Conservation (phyloP, 64 coral and sea anemone species). For the Montipora capricornis region DNA sequence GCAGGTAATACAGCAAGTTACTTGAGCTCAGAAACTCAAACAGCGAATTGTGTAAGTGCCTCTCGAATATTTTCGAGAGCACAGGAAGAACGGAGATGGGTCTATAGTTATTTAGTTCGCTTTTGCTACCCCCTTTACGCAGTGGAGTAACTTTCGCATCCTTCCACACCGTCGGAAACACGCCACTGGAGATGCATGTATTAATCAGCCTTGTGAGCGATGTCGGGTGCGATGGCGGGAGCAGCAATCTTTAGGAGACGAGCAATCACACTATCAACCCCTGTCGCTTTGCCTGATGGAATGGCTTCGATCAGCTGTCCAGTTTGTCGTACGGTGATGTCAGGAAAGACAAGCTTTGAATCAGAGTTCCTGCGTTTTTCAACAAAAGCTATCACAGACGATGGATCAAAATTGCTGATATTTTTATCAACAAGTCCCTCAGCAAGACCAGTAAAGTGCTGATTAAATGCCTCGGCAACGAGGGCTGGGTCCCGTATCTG, state of each 20-base stretch:
- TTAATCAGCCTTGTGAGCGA: conserved; percentile 1
- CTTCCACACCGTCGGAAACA: background rate
- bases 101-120: background rate
- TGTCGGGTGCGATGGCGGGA: background rate
- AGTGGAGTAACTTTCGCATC: background rate
- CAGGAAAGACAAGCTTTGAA: background rate
- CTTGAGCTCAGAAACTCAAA: background rate
- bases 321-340: background rate
- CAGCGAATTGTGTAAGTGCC: background rate
- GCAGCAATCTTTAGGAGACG: conserved; percentile 48
- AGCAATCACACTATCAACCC: conserved; percentile 38
- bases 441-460: conserved; percentile 19
- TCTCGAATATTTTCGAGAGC: background rate
- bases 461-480: background rate
- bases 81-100: background rate
- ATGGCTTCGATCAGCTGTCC: background rate
- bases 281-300: conserved; percentile 29
- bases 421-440: background rate
- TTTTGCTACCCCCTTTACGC: background rate
- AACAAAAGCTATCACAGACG: conserved; percentile 13
- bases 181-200: background rate
- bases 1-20: background rate
- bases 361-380: conserved; percentile 13
- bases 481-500: background rate
- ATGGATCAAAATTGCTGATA: background rate